Percentiles rank a stretch among this genome's conserved stretches.
Evolutionary conservation across 2,113 vertebrate species (phyloP).

Genomic region (Sinocyclocheilus anophthalmus): DNA sequence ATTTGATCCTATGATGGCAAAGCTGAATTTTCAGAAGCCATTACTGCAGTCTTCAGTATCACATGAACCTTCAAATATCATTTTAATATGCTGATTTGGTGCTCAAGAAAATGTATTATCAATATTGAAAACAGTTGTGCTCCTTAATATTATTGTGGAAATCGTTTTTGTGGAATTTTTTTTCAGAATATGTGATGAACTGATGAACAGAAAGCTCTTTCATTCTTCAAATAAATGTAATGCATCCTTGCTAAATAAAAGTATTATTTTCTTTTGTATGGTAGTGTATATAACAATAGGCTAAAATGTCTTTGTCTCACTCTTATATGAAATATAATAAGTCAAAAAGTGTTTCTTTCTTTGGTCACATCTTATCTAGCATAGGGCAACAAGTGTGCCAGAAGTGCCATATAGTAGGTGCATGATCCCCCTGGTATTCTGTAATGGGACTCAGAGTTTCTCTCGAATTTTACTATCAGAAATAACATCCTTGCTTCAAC

Average conservation of each 20-base stretch:
- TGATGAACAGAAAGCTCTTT: neutral
- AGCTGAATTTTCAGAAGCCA: neutral
- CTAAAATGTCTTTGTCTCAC: neutral
- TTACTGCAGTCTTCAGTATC: neutral
- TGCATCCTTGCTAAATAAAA: neutral
- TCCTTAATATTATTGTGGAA: neutral
- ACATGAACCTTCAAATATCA: neutral
- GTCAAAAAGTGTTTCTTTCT: neutral
- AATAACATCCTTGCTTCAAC: conserved; percentile 20
- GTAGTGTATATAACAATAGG: neutral
- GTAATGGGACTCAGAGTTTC: neutral
- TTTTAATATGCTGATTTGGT: neutral
- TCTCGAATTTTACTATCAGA: neutral
- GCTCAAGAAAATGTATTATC: too few species aligned
- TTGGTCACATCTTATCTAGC: neutral
- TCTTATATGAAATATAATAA: neutral
- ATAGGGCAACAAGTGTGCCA: neutral
- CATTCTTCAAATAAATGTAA: neutral
- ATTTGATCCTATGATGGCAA: neutral
- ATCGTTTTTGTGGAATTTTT: too few species aligned
- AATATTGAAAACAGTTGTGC: neutral
- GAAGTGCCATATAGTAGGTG: neutral
- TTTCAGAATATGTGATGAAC: too few species aligned
- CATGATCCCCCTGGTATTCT: neutral
- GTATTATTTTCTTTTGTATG: neutral